Percentiles rank a stretch among this genome's conserved stretches.
Conservation (phyloP, 1,140 invertebrate species). For the Papilio aristodemus region DNA sequence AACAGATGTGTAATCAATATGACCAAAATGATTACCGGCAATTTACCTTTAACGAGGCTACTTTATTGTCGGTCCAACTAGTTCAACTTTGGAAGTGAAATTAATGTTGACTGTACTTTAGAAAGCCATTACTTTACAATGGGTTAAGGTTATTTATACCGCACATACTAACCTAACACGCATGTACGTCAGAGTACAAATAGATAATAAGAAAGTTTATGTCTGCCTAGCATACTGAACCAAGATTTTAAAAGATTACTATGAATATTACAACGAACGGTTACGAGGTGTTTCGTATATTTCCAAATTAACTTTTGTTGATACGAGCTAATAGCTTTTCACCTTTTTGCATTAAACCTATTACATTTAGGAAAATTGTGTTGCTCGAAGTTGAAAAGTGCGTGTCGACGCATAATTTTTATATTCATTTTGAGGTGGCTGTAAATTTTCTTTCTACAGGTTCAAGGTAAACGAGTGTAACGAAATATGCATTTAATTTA, state of each 20-base stretch:
- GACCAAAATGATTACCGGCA: slow-evolving; percentile 16
- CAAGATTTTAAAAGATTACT: not conserved
- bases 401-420: slow-evolving; percentile 31
- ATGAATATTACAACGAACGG: not conserved
- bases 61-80: slow-evolving; percentile 24
- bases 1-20: slow-evolving; percentile 5
- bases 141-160: slow-evolving; percentile 9
- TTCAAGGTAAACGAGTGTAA: not conserved
- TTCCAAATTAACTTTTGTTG: slow-evolving; percentile 26
- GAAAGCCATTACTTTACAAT: slow-evolving; percentile 25
- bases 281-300: slow-evolving; percentile 5
- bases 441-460: slow-evolving; percentile 21
- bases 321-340: slow-evolving; percentile 32
- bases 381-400: slow-evolving; percentile 26
- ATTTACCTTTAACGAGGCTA: slow-evolving; percentile 23
- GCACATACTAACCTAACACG: not conserved
- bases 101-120: slow-evolving; percentile 22
- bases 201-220: not conserved
- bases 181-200: not conserved
- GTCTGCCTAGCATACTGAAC: no score
- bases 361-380: slow-evolving; percentile 31
- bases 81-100: slow-evolving; percentile 28
- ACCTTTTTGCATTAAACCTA: slow-evolving; percentile 32
- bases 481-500: not conserved
- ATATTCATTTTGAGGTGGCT: slow-evolving; percentile 8